A percentile compares a stretch with the other conserved stretches of the same genome.
These are phyloP conservation scores for Paratrypauchen microcephalus DNA, from an alignment of 2,797 vertebrate genomes.

Conservation along the genomic window DNA sequence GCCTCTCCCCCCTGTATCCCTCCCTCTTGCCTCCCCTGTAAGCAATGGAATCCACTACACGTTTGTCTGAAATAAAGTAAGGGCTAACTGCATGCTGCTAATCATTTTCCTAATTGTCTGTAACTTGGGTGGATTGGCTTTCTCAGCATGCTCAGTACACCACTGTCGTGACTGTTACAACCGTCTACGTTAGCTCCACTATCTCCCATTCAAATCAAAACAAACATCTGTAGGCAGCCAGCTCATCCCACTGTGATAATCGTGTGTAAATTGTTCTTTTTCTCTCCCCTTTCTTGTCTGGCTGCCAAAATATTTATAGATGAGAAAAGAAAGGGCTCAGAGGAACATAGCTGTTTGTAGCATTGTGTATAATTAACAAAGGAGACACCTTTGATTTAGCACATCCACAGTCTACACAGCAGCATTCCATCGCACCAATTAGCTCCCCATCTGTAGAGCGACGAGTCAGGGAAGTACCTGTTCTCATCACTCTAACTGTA, in stretches of 20 bases:
- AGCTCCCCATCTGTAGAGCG: slow-evolving; percentile 74
- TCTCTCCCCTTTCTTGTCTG: slow-evolving; percentile 53
- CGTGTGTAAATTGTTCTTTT: slow-evolving; percentile 74
- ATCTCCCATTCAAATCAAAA: slow-evolving; percentile 65
- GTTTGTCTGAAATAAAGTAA: slow-evolving; percentile 98
- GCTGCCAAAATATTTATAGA: slow-evolving; percentile 73
- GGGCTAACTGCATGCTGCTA: slow-evolving; percentile 78
- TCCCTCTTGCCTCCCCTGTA: slow-evolving; percentile 85
- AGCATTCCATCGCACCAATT: slow-evolving; percentile 72
- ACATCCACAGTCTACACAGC: slow-evolving; percentile 70
- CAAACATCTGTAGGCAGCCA: slow-evolving; percentile 74
- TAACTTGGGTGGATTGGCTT: slow-evolving; percentile 35
- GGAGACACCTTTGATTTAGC: slow-evolving; percentile 73
- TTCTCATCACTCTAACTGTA: slow-evolving; percentile 34
- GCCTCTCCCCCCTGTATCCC: slow-evolving; percentile 80
- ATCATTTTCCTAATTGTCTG: slow-evolving; percentile 57
- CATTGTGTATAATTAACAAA: slow-evolving; percentile 82
- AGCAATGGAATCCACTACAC: slow-evolving; percentile 99
- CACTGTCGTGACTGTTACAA: slow-evolving; percentile 51
- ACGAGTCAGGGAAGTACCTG: slow-evolving; percentile 18
- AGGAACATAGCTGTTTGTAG: slow-evolving; percentile 66
- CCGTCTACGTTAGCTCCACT: slow-evolving; percentile 50
- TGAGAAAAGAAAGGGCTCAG: slow-evolving; percentile 58
- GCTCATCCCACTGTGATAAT: slow-evolving; percentile 74
- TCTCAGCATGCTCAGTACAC: slow-evolving; percentile 38